Percentiles rank a stretch among this genome's conserved stretches.
These are phyloP conservation scores for Cosmia pyralina DNA, from an alignment of 2,888 invertebrate genomes.

Conservation along the genomic window DNA sequence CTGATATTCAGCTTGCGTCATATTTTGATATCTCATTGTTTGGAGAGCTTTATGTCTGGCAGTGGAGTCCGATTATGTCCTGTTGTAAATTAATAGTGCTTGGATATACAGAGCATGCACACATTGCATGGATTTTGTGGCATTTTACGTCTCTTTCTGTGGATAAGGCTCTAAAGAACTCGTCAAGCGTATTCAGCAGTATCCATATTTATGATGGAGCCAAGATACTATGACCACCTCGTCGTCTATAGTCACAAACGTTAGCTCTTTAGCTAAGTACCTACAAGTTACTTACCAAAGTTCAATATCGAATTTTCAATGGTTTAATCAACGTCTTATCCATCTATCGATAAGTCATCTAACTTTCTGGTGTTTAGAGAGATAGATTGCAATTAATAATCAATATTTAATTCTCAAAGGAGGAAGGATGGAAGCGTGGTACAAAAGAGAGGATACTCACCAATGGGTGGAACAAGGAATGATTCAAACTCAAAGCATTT, in stretches of 20 bases:
- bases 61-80: not conserved
- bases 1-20: not conserved
- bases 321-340: not conserved
- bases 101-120: not conserved
- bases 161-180: not conserved
- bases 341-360: not conserved
- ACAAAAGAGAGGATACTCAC: no score
- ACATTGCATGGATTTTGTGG: not conserved
- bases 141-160: not conserved
- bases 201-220: not conserved
- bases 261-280: not conserved
- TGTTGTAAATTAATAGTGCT: constrained; percentile 21
- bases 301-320: not conserved
- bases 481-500: no score
- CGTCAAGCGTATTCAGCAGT: not conserved
- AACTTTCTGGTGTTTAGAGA: not conserved
- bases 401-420: not conserved
- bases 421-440: no score
- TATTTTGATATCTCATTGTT: constrained; percentile 19
- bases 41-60: not conserved
- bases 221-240: not conserved
- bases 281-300: not conserved
- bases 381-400: not conserved
- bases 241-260: no score
- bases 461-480: no score